A percentile compares a stretch with the other conserved stretches of the same genome.
These are phyloP conservation scores for Eristalinus sepulchralis DNA, from an alignment of 2,888 invertebrate genomes.

Conservation along the genomic window DNA sequence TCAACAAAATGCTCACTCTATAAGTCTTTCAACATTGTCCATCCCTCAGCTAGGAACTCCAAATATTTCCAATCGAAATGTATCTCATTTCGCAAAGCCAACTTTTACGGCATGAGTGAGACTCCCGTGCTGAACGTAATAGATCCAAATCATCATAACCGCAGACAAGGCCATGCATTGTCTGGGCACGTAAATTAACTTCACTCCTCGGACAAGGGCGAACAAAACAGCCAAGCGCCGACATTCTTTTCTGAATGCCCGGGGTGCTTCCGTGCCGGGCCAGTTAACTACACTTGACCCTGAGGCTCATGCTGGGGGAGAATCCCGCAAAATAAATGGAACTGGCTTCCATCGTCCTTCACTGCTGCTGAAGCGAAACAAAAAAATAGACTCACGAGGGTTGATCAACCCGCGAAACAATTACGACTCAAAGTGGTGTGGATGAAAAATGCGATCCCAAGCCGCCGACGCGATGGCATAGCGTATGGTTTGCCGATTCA, in stretches of 20 bases:
- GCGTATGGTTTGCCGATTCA: not conserved
- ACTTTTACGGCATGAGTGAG: too few relatives aligned
- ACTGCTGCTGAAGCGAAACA: not conserved
- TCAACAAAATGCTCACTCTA: too few relatives aligned
- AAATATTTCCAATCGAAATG: too few relatives aligned
- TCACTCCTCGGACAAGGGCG: not conserved
- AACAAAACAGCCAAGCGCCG: not conserved
- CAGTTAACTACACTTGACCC: not conserved
- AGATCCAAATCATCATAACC: not conserved
- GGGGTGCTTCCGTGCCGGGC: not conserved
- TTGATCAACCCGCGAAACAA: not conserved
- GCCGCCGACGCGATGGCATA: not conserved
- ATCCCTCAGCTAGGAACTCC: too few relatives aligned
- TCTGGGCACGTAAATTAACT: not conserved
- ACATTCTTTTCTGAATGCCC: not conserved
- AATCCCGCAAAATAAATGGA: not conserved
- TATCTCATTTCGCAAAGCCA: too few relatives aligned
- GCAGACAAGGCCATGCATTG: constrained; percentile 7
- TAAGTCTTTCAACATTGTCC: too few relatives aligned
- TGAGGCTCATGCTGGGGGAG: not conserved
- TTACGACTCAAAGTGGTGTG: not conserved
- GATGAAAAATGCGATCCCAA: not conserved
- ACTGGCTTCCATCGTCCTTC: not conserved
- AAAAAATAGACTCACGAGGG: not conserved
- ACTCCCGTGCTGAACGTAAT: too few relatives aligned